Percentiles rank a stretch among this genome's conserved stretches.
Conservation (phyloP, 2,888 invertebrate genomes). For the Cabera pusaria region DNA sequence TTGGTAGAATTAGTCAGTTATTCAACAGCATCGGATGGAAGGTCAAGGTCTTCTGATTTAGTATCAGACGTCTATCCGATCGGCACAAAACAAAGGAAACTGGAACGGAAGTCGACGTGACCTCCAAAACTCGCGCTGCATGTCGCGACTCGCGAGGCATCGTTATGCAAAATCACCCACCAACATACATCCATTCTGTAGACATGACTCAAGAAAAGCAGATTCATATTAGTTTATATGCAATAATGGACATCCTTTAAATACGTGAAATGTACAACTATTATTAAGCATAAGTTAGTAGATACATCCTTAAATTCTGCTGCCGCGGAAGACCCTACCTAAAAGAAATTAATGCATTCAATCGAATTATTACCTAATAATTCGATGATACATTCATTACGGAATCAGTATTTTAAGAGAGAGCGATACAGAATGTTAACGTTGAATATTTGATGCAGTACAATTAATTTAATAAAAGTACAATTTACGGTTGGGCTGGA, state of each 20-base stretch:
- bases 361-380: too few species aligned
- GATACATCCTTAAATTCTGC: too few species aligned
- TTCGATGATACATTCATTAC: too few species aligned
- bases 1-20: too few species aligned
- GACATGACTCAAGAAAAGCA: too few species aligned
- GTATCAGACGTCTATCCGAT: conserved; percentile 32
- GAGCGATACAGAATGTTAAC: too few species aligned
- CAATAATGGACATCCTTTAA: neutral
- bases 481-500: too few species aligned
- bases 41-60: conserved; percentile 25
- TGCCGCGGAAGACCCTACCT: too few species aligned
- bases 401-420: too few species aligned
- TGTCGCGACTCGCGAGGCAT: conserved; percentile 15
- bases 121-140: conserved; percentile 26
- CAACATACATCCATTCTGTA: conserved; percentile 3
- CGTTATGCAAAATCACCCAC: conserved; percentile 22
- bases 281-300: neutral
- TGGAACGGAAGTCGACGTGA: conserved; percentile 34
- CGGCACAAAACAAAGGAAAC: conserved; percentile 33
- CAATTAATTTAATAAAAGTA: too few species aligned
- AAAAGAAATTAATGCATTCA: too few species aligned
- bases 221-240: conserved; percentile 10
- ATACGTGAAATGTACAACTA: neutral
- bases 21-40: conserved; percentile 18
- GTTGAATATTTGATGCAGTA: too few species aligned